phyloP scores from a whole-genome alignment of 2,888 invertebrate species.

The Stenichneumon culpator region DNA sequence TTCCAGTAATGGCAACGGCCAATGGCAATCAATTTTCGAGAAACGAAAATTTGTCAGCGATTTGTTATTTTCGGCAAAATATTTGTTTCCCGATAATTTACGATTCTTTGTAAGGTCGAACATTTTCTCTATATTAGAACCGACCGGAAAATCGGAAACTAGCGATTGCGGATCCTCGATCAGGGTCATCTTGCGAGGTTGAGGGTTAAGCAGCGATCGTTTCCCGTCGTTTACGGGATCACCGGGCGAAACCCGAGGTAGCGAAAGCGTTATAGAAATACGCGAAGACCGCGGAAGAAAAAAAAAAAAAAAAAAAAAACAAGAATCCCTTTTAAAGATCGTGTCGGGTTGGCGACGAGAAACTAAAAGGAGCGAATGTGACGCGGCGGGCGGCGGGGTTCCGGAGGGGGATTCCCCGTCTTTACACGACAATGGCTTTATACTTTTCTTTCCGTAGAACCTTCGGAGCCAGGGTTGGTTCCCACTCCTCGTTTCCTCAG shows the following conservation, averaged over 20 bases:
- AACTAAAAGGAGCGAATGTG: conserved; percentile 47
- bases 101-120: no score
- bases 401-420: conserved; percentile 49
- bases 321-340: conserved; percentile 37
- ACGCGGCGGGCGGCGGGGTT: conserved; percentile 35
- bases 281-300: conserved; percentile 10
- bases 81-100: no score
- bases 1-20: no score
- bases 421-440: conserved; percentile 70
- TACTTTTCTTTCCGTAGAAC: conserved; percentile 57
- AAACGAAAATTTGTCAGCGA: no score
- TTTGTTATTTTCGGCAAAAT: no score
- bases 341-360: conserved; percentile 35
- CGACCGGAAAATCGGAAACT: no score
- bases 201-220: background rate
- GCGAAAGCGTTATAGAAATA: background rate
- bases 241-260: background rate
- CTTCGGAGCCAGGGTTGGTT: conserved; percentile 21
- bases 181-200: background rate
- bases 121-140: background rate
- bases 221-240: background rate
- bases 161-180: background rate
- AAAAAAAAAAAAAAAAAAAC: background rate
- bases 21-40: no score
- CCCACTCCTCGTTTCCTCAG: conserved; percentile 37